Evolutionary conservation across 2,888 invertebrate genomes (phyloP), one percentile per base, ranked within the genome.

Genomic region (Mamestra brassicae): DNA sequence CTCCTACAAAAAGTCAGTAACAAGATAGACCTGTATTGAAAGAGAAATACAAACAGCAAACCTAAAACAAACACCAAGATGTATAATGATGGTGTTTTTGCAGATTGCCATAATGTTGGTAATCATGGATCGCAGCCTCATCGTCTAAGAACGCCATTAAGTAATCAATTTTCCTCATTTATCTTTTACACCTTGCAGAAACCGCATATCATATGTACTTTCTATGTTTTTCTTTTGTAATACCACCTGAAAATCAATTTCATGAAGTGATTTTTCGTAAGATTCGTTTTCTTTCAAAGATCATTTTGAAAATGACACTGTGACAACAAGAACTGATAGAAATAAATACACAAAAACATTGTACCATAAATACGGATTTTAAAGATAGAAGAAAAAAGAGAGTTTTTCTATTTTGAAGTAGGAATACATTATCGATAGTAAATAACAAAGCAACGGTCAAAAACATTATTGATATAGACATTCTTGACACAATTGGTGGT

Each of bases 401-500:
- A 34, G 13, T n/a, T 62, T 52, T 73, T 62, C 74, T 52, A 38
- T 74, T 66, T 75, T 65, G 11, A 65, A 65, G 38, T 36, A 36
- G 15, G 55, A 69, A 69, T 57, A 73, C 58, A 36, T 70, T 70
- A 73, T 75, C 60, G 71, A 66, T 52, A 73, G 11, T 73, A 78
- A 78, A 81, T 81, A 79, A 81, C 69, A 83, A 83, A 65, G 52
- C 63, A 78, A 71, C 50, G 68, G 57, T 68, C 26, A 10, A 71
- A 57, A 68, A 58, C 65, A 81, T 81, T 74, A 76, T 62, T 78
- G 72, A 76, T 76, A 78, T 68, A 70, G 69, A 76, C 58, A 75
- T 71, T 73, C 64, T 71, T 81, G 80, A 80, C 78, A 85, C 74
- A 82, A 80, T 85, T 76, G 52, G 78, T 70, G 71, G 66, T 78